A percentile compares a stretch with the other conserved stretches of the same genome.
phyloP scores from a whole-genome alignment of 2,113 vertebrate genomes.

The Eurypyga helias region DNA sequence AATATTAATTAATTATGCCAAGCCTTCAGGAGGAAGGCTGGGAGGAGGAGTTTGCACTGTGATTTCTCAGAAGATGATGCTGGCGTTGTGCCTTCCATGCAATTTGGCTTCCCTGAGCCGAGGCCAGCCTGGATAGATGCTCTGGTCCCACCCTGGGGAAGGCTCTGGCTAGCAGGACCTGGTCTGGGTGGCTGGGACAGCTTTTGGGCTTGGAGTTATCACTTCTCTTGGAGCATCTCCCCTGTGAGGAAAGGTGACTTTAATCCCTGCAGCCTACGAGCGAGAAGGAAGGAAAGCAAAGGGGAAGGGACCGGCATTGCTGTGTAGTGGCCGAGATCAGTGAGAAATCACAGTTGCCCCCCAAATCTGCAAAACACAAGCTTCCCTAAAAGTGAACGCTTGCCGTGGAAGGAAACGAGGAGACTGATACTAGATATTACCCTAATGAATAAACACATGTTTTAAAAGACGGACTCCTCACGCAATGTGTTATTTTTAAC shows the following conservation, averaged over 20 bases:
- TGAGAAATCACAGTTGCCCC: not conserved
- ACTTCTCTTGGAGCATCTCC: not conserved
- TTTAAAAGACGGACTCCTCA: conserved; percentile 64
- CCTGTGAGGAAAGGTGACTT: not conserved
- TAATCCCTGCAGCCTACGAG: not conserved
- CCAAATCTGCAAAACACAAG: conserved; percentile 34
- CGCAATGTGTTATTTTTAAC: conserved; percentile 78
- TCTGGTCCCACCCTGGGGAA: not conserved
- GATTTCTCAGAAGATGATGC: not conserved
- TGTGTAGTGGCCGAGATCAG: not conserved
- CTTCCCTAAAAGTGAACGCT: conserved; percentile 55
- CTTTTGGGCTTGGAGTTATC: not conserved
- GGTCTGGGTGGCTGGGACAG: not conserved
- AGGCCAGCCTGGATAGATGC: not conserved
- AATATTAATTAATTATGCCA: accelerated
- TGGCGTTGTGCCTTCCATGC: not conserved
- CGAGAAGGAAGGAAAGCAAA: not conserved
- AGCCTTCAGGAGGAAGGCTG: not conserved
- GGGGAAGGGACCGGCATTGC: not conserved
- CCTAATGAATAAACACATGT: conserved; percentile 76
- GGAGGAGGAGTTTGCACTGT: not conserved
- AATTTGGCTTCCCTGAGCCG: not conserved
- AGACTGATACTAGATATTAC: conserved; percentile 65
- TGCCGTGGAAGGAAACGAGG: conserved; percentile 35
- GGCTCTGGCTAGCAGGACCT: not conserved